Evolutionary conservation across 2,888 invertebrate genomes (phyloP).

Genomic region (Aleiodes alternator): DNA sequence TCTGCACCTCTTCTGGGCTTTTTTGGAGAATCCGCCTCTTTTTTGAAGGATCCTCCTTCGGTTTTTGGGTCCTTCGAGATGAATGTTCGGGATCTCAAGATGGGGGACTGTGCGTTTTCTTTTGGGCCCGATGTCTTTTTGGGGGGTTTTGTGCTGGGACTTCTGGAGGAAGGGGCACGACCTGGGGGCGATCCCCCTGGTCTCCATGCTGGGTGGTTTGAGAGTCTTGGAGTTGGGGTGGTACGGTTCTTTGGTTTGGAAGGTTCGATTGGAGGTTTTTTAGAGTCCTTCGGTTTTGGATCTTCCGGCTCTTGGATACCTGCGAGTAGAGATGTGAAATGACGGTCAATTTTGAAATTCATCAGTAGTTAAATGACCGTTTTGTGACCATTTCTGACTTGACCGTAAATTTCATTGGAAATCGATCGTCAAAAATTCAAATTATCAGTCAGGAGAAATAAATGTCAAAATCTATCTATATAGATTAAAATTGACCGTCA

Average conservation of each 20-base stretch:
- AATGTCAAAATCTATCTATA: no score
- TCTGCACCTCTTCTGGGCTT: no score
- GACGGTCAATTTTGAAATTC: no score
- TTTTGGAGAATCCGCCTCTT: not conserved
- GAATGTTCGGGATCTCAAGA: constrained; percentile 48
- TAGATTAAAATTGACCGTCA: no score
- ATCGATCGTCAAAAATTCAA: no score
- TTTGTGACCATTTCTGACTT: no score
- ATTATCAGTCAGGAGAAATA: no score
- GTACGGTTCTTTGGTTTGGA: constrained; percentile 1
- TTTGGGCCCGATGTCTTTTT: not conserved
- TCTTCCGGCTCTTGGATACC: constrained; percentile 17
- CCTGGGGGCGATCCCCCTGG: not conserved
- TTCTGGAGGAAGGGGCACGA: not conserved
- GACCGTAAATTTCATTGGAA: no score
- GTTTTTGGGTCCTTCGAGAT: not conserved
- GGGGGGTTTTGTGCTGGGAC: not conserved
- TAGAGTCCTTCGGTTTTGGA: not conserved
- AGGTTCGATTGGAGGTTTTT: not conserved
- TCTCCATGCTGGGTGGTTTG: not conserved
- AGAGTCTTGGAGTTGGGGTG: not conserved
- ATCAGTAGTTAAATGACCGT: no score
- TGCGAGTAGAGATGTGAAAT: not conserved
- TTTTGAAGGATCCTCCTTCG: not conserved
- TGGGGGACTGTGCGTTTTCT: constrained; percentile 33